Evolutionary conservation across 2,797 vertebrate species (phyloP).

Genomic region (Etheostoma perlongum): DNA sequence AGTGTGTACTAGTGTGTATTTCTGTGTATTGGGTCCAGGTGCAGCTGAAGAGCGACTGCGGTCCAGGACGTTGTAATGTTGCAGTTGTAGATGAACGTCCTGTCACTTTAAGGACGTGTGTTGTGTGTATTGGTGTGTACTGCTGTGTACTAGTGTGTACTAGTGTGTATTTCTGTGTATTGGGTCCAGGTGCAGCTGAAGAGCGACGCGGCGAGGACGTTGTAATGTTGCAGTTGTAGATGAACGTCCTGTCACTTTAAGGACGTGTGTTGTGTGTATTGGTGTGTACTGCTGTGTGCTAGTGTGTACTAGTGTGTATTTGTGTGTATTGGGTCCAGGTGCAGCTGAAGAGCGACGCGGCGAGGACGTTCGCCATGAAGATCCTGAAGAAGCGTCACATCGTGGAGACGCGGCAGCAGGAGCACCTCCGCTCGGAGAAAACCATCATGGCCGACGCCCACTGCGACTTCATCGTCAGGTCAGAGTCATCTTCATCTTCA

Average conservation of each 20-base stretch:
- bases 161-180: not conserved
- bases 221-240: too few relatives aligned
- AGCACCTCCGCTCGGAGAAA: conserved; percentile 97
- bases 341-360: conserved; percentile 94
- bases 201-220: conserved; percentile 93
- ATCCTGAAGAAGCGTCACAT: conserved; percentile 98
- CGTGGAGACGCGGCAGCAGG: conserved; percentile 94
- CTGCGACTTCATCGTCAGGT: conserved; percentile 97
- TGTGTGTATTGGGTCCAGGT: conserved; percentile 81
- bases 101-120: too few relatives aligned
- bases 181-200: conserved; percentile 94
- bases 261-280: not conserved
- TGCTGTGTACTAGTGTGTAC: too few relatives aligned
- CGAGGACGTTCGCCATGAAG: conserved; percentile 97
- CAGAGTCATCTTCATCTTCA: not conserved
- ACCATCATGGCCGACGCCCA: conserved; percentile 96
- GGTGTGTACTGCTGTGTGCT: too few relatives aligned
- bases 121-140: conserved; percentile 1
- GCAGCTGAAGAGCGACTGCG: conserved; percentile 94
- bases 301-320: too few relatives aligned
- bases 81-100: too few relatives aligned
- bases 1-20: too few relatives aligned
- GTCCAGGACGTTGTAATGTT: conserved; percentile 95
- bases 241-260: too few relatives aligned
- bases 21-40: conserved; percentile 83